Evolutionary conservation across 2,113 vertebrate genomes (phyloP).

Genomic region (Daphoenositta chrysoptera): DNA sequence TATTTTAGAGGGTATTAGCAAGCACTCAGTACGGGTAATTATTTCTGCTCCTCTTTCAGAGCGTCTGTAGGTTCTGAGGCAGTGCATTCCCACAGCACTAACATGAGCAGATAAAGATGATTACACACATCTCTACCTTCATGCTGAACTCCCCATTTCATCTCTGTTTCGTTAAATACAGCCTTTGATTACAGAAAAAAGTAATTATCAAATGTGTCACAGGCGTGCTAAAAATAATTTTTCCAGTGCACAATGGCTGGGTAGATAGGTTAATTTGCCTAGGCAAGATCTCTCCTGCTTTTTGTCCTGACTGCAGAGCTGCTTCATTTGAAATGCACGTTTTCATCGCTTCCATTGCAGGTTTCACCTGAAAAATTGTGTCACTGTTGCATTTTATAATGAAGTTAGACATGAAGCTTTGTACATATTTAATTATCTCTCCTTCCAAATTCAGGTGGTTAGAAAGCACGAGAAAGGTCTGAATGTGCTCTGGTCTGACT

Average conservation of each 20-base stretch:
- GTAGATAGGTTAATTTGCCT: slow-evolving; percentile 3
- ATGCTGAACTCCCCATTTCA: neutral
- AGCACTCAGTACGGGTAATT: neutral
- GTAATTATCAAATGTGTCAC: neutral
- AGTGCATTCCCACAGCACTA: neutral
- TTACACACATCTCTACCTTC: neutral
- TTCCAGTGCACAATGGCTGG: neutral
- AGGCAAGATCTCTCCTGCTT: neutral
- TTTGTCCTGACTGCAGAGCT: neutral
- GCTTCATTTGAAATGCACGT: neutral
- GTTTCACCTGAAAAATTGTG: neutral
- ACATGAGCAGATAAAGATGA: neutral
- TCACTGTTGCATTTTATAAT: neutral
- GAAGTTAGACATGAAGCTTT: neutral
- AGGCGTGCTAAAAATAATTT: slow-evolving; percentile 16
- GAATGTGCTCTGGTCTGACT: neutral
- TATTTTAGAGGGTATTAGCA: neutral
- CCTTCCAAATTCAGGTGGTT: neutral
- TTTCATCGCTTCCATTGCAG: neutral
- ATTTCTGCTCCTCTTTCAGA: neutral
- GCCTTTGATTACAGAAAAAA: neutral
- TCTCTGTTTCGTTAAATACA: neutral
- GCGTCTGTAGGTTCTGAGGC: neutral
- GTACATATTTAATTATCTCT: neutral
- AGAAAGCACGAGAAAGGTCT: neutral